phyloP scores from a whole-genome alignment of 2,888 invertebrate species.

The Keiferia lycopersicella region DNA sequence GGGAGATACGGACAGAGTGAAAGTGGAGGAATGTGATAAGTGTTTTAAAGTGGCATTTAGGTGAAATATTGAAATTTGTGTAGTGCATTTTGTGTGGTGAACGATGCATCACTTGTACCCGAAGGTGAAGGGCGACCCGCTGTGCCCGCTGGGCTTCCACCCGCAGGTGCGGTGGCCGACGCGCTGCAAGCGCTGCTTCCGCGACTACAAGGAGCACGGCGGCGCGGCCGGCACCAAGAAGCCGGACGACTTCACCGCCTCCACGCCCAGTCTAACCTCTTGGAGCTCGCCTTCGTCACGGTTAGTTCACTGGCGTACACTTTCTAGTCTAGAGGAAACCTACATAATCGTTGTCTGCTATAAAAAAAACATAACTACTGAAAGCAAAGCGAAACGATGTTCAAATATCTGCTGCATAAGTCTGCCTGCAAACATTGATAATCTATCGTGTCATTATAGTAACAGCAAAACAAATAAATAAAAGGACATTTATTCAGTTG shows the following conservation, averaged over 20 bases:
- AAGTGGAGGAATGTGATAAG: constrained; percentile 50
- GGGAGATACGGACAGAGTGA: constrained; percentile 35
- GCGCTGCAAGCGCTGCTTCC: constrained; percentile 95
- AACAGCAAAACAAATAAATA: too few relatives aligned
- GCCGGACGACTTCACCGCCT: constrained; percentile 85
- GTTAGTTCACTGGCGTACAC: constrained; percentile 50
- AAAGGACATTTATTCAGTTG: too few relatives aligned
- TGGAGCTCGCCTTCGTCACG: constrained; percentile 83
- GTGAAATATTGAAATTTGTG: constrained; percentile 65
- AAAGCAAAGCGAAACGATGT: neutral
- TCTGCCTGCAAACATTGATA: too few relatives aligned
- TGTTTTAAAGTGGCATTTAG: constrained; percentile 65
- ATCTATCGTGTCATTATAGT: too few relatives aligned
- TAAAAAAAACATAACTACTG: neutral
- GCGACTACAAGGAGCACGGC: constrained; percentile 95
- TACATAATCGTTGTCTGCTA: neutral
- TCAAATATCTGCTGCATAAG: too few relatives aligned
- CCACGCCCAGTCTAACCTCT: constrained; percentile 88
- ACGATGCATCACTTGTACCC: constrained; percentile 89
- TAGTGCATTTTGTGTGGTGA: constrained; percentile 67
- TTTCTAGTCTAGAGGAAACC: neutral
- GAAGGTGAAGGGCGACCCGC: constrained; percentile 91
- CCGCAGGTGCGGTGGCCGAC: constrained; percentile 97
- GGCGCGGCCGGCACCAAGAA: constrained; percentile 87
- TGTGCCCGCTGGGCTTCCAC: constrained; percentile 96